Percentiles rank a stretch among this genome's conserved stretches.
Evolutionary conservation across 2,113 vertebrate species (phyloP).

Genomic region (Passer domesticus): DNA sequence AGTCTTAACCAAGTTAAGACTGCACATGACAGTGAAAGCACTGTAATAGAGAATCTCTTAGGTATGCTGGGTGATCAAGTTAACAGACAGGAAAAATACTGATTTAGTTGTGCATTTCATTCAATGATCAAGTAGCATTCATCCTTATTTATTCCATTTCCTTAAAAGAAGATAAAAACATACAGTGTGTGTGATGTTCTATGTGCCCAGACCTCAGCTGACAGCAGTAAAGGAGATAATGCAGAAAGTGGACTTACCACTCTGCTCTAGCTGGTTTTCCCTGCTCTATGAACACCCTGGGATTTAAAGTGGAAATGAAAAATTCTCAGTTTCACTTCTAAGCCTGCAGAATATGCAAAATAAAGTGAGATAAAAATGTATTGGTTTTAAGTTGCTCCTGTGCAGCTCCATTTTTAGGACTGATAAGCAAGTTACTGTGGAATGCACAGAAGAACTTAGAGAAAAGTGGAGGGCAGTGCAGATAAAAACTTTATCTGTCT

Average conservation of each 20-base stretch:
- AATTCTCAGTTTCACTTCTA: not conserved
- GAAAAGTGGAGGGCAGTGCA: not conserved
- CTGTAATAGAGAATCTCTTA: not conserved
- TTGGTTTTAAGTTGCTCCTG: not conserved
- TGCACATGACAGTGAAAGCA: accelerated
- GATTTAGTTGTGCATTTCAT: not conserved
- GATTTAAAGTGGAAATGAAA: not conserved
- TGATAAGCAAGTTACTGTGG: not conserved
- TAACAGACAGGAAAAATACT: not conserved
- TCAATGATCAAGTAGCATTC: not conserved
- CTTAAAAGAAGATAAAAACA: not conserved
- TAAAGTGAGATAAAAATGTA: not conserved
- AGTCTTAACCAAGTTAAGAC: not conserved
- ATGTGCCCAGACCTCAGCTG: not conserved
- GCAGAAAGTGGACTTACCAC: not conserved
- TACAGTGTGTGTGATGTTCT: not conserved
- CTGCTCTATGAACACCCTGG: not conserved
- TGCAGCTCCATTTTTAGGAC: not conserved
- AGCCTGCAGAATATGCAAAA: not conserved
- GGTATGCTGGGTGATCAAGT: not conserved
- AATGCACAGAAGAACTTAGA: not conserved
- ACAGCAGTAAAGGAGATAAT: not conserved
- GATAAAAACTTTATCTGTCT: not conserved
- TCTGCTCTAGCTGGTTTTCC: not conserved
- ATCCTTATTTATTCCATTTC: not conserved